These are phyloP conservation scores for Nymphalis c-album DNA, from an alignment of 2,888 invertebrate species.

Conservation along the genomic window DNA sequence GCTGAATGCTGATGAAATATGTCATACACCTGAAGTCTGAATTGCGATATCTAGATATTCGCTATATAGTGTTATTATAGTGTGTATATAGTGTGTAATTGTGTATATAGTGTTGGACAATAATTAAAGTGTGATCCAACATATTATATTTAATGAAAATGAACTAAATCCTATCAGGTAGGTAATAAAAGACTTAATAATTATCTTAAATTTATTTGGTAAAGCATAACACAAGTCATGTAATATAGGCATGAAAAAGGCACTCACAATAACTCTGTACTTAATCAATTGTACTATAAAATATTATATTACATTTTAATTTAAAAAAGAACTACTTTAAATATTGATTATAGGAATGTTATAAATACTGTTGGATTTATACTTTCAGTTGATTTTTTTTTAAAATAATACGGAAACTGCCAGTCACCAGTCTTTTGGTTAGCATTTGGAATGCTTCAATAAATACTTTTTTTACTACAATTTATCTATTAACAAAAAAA, in stretches of 20 bases:
- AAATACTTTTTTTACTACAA: constrained; percentile 23
- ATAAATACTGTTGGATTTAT: constrained; percentile 51
- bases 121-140: too few relatives aligned
- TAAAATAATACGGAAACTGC: constrained; percentile 29
- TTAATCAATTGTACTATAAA: constrained; percentile 53
- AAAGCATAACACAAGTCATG: constrained; percentile 56
- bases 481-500: constrained; percentile 30
- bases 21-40: too few relatives aligned
- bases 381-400: constrained; percentile 17
- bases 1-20: too few relatives aligned
- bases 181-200: constrained; percentile 29
- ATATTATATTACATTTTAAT: constrained; percentile 39
- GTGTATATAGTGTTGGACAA: too few relatives aligned
- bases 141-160: too few relatives aligned
- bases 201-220: constrained; percentile 51
- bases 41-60: too few relatives aligned
- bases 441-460: constrained; percentile 31
- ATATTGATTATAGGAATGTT: constrained; percentile 54
- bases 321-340: constrained; percentile 30
- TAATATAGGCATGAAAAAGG: constrained; percentile 59
- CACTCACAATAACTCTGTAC: constrained; percentile 53
- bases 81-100: too few relatives aligned
- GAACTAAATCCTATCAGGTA: background rate
- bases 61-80: too few relatives aligned
- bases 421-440: constrained; percentile 40